Evolutionary conservation across 2,888 invertebrate species (phyloP).

Genomic region (Netelia fuscicornis): DNA sequence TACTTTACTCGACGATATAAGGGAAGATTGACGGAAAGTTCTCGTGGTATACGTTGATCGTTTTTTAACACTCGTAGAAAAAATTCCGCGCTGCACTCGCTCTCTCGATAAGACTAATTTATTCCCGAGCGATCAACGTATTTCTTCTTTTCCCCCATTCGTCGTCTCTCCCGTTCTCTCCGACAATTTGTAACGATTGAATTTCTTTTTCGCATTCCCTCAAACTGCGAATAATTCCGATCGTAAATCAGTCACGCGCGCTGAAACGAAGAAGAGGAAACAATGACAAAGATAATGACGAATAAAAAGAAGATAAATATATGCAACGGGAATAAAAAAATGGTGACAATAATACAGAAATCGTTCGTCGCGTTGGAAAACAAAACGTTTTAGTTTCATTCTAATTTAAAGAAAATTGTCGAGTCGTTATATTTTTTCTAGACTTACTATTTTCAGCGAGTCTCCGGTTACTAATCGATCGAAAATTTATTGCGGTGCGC

Average conservation of each 20-base stretch:
- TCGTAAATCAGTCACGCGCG: conserved; percentile 66
- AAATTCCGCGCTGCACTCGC: conserved; percentile 33
- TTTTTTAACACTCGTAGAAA: conserved; percentile 38
- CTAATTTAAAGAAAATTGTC: too few relatives aligned
- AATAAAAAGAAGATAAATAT: conserved; percentile 9
- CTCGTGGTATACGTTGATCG: conserved; percentile 18
- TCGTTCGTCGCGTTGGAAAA: neutral
- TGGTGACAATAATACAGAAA: conserved; percentile 9
- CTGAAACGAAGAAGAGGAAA: conserved; percentile 54
- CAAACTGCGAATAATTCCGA: conserved; percentile 35
- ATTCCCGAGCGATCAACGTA: neutral
- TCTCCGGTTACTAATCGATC: conserved; percentile 14
- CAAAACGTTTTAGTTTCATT: neutral
- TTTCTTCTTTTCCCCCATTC: conserved; percentile 7
- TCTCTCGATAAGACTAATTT: neutral
- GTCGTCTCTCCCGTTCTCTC: conserved; percentile 1
- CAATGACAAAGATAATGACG: conserved; percentile 52
- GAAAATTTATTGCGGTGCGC: conserved; percentile 44
- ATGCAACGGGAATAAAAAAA: conserved; percentile 17
- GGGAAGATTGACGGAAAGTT: conserved; percentile 29
- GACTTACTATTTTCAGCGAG: too few relatives aligned
- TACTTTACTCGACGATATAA: conserved; percentile 24
- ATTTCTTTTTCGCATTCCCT: conserved; percentile 22
- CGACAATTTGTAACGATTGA: conserved; percentile 35
- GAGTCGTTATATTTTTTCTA: neutral